Conservation (phyloP, 2,797 vertebrate genomes). For the Leptatherina wallacei region DNA sequence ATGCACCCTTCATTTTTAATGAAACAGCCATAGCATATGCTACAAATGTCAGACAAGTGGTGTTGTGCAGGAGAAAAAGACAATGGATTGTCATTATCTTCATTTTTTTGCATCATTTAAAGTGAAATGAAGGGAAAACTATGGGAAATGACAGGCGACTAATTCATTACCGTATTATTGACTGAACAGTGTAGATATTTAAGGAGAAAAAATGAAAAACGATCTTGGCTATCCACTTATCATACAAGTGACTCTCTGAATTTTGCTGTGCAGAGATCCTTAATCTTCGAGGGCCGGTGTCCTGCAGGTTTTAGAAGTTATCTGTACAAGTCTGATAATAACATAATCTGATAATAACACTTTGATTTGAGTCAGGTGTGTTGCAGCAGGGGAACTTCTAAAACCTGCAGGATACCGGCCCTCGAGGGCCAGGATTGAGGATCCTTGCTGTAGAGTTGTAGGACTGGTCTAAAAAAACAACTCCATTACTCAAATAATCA, state of each 20-base stretch:
- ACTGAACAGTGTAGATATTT: background rate
- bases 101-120: background rate
- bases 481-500: too few species aligned
- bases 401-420: background rate
- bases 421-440: background rate
- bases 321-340: too few species aligned
- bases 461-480: too few species aligned
- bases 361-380: too few species aligned
- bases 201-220: background rate
- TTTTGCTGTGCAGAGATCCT: background rate
- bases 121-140: background rate
- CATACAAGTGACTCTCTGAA: too few species aligned
- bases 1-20: constrained; percentile 1
- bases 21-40: background rate
- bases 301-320: too few species aligned
- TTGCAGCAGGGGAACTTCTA: too few species aligned
- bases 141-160: background rate
- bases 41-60: constrained; percentile 1
- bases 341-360: too few species aligned
- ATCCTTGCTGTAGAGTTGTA: background rate
- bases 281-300: background rate
- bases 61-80: background rate
- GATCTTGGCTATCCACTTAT: background rate
- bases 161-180: background rate
- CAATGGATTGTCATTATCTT: background rate